phyloP scores from a whole-genome alignment of 2,888 invertebrate species.

The Limnephilus lunatus region DNA sequence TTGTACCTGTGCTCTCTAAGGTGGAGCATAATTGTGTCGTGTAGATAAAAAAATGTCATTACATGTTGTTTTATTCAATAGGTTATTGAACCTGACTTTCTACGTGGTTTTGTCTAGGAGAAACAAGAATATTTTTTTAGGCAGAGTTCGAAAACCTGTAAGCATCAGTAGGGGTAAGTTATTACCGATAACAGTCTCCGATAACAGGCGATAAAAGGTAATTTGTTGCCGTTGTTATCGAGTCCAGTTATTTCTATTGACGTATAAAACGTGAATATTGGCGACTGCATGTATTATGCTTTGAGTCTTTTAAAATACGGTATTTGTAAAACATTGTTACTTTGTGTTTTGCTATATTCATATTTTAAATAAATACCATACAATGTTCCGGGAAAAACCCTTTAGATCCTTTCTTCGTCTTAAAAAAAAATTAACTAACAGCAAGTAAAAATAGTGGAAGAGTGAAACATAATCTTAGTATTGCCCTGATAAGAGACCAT shows the following conservation, averaged over 20 bases:
- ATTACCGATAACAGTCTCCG: neutral
- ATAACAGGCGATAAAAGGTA: neutral
- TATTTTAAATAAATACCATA: too few species aligned
- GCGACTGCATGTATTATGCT: neutral
- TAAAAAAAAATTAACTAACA: neutral
- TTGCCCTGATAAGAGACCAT: neutral
- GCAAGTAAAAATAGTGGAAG: neutral
- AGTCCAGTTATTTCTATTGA: neutral
- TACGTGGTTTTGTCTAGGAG: neutral
- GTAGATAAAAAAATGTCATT: neutral
- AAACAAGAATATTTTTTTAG: neutral
- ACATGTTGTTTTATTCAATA: neutral
- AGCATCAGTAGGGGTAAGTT: neutral
- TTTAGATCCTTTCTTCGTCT: too few species aligned
- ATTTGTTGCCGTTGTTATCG: neutral
- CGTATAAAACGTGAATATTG: neutral
- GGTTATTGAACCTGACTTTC: neutral
- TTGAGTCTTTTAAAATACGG: neutral
- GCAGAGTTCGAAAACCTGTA: constrained; percentile 1
- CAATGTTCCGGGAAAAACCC: too few species aligned
- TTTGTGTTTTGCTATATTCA: too few species aligned
- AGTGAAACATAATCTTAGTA: neutral
- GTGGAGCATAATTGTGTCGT: neutral
- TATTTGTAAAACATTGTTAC: neutral
- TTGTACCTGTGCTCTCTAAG: neutral